Evolutionary conservation across 1,140 invertebrate genomes (phyloP).

Genomic region (Alviniconcha marisindica): DNA sequence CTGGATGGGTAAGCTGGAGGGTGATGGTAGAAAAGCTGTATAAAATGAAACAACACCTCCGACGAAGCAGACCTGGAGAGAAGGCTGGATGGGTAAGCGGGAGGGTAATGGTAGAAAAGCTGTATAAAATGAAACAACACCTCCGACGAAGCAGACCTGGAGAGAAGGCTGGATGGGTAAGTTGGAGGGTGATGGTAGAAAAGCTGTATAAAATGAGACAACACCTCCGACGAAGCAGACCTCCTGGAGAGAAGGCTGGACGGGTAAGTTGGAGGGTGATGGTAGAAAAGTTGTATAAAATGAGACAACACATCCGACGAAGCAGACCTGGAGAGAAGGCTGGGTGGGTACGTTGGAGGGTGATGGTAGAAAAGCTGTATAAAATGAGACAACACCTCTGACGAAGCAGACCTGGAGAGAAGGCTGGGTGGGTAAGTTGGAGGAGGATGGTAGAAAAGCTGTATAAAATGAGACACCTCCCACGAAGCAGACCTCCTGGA

Average conservation of each 20-base stretch:
- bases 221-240: constrained; percentile 11
- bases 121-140: neutral
- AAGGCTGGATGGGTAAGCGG: neutral
- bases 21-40: neutral
- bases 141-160: neutral
- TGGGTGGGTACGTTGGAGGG: neutral
- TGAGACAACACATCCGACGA: neutral
- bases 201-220: too few relatives aligned
- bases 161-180: neutral
- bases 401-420: neutral
- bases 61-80: neutral
- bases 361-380: neutral
- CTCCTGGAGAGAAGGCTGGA: constrained; percentile 1
- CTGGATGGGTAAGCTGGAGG: neutral
- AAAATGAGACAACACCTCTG: neutral
- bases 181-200: neutral
- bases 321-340: neutral
- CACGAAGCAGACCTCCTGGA: constrained; percentile 19
- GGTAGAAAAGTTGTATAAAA: neutral
- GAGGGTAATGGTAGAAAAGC: neutral
- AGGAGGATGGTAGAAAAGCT: too few relatives aligned
- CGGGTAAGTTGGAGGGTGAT: neutral
- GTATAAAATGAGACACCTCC: too few relatives aligned
- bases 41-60: neutral
- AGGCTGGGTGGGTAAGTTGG: neutral